Percentiles rank a stretch among this genome's conserved stretches.
phyloP scores from a whole-genome alignment of 2,113 vertebrate species.

The Aptenodytes patagonicus region DNA sequence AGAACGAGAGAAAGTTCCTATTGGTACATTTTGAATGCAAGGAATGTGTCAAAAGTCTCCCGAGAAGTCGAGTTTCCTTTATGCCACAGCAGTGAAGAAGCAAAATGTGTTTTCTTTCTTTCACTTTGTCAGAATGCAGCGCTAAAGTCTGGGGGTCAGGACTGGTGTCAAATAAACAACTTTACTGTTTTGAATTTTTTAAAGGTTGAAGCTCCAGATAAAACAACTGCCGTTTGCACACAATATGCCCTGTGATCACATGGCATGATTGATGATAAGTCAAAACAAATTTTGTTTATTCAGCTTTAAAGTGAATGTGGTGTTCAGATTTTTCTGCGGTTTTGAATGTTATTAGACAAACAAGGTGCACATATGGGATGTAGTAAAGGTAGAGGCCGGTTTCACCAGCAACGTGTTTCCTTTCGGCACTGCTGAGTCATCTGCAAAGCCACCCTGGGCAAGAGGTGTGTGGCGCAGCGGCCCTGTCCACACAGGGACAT shows the following conservation, averaged over 20 bases:
- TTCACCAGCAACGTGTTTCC: constrained; percentile 56
- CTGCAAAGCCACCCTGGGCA: not conserved
- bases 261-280: constrained; percentile 82
- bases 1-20: constrained; percentile 44
- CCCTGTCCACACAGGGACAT: not conserved
- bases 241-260: constrained; percentile 76
- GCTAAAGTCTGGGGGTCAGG: constrained; percentile 72
- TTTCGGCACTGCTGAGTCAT: constrained; percentile 55
- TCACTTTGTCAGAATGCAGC: constrained; percentile 71
- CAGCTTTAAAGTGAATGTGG: constrained; percentile 78
- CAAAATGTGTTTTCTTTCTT: constrained; percentile 75
- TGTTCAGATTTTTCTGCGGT: constrained; percentile 67
- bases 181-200: constrained; percentile 82
- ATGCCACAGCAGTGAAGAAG: constrained; percentile 64
- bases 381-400: constrained; percentile 62
- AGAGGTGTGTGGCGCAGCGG: not conserved
- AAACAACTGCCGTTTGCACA: constrained; percentile 78
- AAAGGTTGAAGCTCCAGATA: constrained; percentile 77
- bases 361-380: constrained; percentile 73
- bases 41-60: constrained; percentile 61
- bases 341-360: constrained; percentile 79
- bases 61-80: constrained; percentile 61
- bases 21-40: constrained; percentile 57
- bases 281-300: constrained; percentile 80
- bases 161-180: constrained; percentile 78